Base-by-base conservation (phyloP, 2,113 vertebrate genomes). In the Calyptomena viridis region DNA sequence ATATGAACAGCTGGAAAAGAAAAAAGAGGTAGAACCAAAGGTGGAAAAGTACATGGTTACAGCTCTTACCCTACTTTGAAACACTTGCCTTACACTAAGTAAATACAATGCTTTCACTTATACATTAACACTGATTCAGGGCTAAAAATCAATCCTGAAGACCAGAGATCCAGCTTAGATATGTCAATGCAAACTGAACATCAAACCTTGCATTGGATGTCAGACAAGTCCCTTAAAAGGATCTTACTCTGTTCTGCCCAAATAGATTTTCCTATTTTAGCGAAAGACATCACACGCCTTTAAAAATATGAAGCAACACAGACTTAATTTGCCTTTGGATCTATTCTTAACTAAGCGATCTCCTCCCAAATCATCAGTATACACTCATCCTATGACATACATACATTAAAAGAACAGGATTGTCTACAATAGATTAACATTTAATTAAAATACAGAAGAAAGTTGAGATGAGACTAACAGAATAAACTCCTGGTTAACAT, bases 21-120 rank as follows among this genome's bases (percentile, higher is more conserved):
- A 85, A 69, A n/a, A 56, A 11, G 9, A 52, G 4, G 7, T 28
- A 67, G 62, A 82, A 87, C 8, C 15, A 92, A 86, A 83, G 27
- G 16, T 33, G 50, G 79, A 68, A 44, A 83, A 8, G 14, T 7
- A 23, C 3, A 17, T 2, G 24, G 52, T 24, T 78, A 49, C 14
- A 27, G 23, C 49, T 82, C 53, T 55, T 84, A 85, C 22, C 44
- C 63, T 39, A 86, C 55, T 87, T 89, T 73, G 60, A 88, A 60
- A 75, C 80, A 66, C 73, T 84, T 68, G 14, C 82, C 81, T 91
- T 84, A 60, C 8, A 60, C 9, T 82, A 84, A 96, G 90, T 87
- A 93, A 72, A 83, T 64, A 92, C 23, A 60, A 46, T 78, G 50
- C 74, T 95, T 94, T 90, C 56, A 92, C 79, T 94, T 95, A 60